phyloP scores from a whole-genome alignment of 2,113 vertebrate species.

The Argyrosomus japonicus region DNA sequence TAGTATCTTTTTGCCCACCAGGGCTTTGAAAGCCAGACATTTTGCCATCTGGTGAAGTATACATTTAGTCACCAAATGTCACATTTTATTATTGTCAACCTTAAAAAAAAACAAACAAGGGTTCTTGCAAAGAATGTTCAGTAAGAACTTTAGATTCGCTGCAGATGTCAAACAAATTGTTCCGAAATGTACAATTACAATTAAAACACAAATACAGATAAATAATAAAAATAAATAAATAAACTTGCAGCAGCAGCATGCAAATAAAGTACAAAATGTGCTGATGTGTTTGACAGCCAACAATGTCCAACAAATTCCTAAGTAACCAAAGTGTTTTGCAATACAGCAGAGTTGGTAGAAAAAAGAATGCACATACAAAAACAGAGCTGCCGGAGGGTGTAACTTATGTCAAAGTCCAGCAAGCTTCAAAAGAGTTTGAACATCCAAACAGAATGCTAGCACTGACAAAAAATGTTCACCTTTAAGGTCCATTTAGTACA shows the following conservation, averaged over 20 bases:
- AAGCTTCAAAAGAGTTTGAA: background rate
- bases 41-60: background rate
- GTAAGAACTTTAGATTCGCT: background rate
- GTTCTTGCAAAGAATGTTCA: background rate
- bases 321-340: constrained; percentile 37
- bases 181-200: background rate
- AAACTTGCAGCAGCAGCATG: background rate
- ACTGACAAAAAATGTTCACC: background rate
- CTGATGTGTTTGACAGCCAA: constrained; percentile 12
- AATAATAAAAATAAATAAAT: background rate
- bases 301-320: constrained; percentile 31
- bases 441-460: no score
- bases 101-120: background rate
- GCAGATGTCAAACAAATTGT: background rate
- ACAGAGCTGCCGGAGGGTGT: background rate
- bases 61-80: background rate
- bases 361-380: background rate
- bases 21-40: constrained; percentile 1
- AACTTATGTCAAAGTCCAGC: constrained; percentile 7
- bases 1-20: background rate
- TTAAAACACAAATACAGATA: background rate
- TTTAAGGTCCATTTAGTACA: background rate
- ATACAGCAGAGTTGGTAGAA: constrained; percentile 4
- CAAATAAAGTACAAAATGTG: background rate
- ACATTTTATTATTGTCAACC: background rate